Evolutionary conservation across 2,797 vertebrate genomes (phyloP).

Genomic region (Crenichthys baileyi): DNA sequence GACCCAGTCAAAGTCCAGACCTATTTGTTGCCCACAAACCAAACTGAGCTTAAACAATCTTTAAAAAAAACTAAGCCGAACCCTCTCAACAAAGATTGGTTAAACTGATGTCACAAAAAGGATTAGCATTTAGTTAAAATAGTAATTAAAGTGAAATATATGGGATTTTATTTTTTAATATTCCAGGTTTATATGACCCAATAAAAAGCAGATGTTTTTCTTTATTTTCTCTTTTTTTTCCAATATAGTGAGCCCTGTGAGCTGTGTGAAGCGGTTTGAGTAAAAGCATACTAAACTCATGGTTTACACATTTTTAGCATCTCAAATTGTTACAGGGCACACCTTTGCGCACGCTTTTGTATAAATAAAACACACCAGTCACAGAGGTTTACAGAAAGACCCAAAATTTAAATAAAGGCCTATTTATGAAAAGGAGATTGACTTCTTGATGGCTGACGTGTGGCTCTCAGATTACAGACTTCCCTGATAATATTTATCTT

Average conservation of each 20-base stretch:
- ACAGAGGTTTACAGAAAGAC: constrained; percentile 14
- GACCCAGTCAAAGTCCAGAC: neutral
- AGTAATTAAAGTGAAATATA: too few relatives aligned
- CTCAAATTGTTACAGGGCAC: neutral
- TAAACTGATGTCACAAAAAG: neutral
- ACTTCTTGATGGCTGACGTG: constrained; percentile 30
- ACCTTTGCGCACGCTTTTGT: neutral
- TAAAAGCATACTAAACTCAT: neutral
- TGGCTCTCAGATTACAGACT: constrained; percentile 43
- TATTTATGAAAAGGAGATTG: constrained; percentile 29
- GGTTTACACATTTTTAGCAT: neutral
- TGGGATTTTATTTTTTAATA: neutral
- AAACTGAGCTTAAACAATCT: neutral
- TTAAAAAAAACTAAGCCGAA: neutral
- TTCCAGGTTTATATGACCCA: neutral
- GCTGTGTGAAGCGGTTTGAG: neutral
- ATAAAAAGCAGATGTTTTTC: neutral
- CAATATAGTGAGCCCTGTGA: neutral
- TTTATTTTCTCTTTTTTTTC: neutral
- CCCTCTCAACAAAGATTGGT: neutral
- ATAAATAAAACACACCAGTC: constrained; percentile 4
- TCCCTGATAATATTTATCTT: constrained; percentile 57
- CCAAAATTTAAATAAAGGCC: constrained; percentile 20
- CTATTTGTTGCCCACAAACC: neutral
- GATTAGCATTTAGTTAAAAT: neutral